Evolutionary conservation across 37 sponge, comb jelly and placozoan species (phyloP), one percentile per base, ranked within the genome.

Genomic region (Tethya wilhelma): DNA sequence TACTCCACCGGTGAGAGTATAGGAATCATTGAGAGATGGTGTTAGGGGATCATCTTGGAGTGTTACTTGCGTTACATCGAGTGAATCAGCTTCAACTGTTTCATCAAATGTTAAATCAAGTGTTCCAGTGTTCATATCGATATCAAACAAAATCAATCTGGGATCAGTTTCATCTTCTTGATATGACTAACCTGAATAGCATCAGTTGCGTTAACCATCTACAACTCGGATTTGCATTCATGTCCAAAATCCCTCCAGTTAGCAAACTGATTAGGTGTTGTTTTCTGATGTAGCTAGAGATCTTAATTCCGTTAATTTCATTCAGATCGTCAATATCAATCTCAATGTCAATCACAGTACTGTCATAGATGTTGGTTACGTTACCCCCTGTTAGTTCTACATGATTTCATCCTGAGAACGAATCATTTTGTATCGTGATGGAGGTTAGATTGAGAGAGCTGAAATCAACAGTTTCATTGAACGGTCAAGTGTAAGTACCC

Each of bases 381-480:
- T 44, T 49, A 0, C 94, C 94, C 36, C 88, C 94, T 36, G 71
- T 79, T 7, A 94, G 74, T 17, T 64, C 3, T 26, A 87, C 75
- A 26, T 37, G 11, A 45, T 59, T 17, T n/a, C 59, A 70, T 63
- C 44, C 9, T 29, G 34, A 36, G 0, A 31, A 53, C 8, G 9
- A 38, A 1, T 37, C 38, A n/a, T 84, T 75, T 64, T 81, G 89
- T 11, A 96, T 19, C 17, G 84, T 36, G 0, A 96, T 22, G 28
- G 72, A 62, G 1, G 87, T 44, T 5, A 84, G 66, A 53, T 96
- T 59, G 11, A 92, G 60, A 25, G 87, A 79, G 38, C 40, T 65
- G 45, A 73, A 73, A 80, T 91, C 59, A 17, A 96, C 96, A 40
- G 91, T 89, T 58, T 96, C 96, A 79, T 88, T 71, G 74, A 93